Conservation (phyloP, 1,140 invertebrate genomes). For the Trachymyrmex septentrionalis region DNA sequence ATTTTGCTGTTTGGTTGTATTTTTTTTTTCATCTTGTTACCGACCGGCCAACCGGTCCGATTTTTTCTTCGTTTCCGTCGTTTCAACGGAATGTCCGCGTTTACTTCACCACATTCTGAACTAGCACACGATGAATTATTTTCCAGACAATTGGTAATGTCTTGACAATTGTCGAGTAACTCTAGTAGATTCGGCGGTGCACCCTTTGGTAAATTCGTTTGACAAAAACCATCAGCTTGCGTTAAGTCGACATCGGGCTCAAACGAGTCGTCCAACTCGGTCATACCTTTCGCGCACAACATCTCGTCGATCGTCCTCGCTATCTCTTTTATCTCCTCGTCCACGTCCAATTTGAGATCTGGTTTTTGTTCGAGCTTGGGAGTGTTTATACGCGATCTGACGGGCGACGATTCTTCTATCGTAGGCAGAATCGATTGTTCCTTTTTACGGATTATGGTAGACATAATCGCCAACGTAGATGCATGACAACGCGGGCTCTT, state of each 20-base stretch:
- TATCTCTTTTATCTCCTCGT: slow-evolving; percentile 81
- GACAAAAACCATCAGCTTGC: slow-evolving; percentile 63
- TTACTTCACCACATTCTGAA: slow-evolving; percentile 83
- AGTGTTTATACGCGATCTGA: slow-evolving; percentile 53
- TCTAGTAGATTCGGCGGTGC: slow-evolving; percentile 83
- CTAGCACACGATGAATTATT: slow-evolving; percentile 83
- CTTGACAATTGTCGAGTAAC: slow-evolving; percentile 83
- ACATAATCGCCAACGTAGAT: slow-evolving; percentile 93
- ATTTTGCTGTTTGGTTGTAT: slow-evolving; percentile 69
- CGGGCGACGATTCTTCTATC: slow-evolving; percentile 75
- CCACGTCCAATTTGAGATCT: slow-evolving; percentile 75
- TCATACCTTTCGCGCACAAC: slow-evolving; percentile 69
- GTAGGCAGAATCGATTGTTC: slow-evolving; percentile 76
- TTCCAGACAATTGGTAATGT: slow-evolving; percentile 79
- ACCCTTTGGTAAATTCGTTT: slow-evolving; percentile 75
- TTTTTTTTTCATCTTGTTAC: slow-evolving; percentile 85
- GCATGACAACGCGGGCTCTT: slow-evolving; percentile 95
- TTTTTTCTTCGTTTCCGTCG: slow-evolving; percentile 86
- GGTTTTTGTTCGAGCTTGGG: slow-evolving; percentile 56
- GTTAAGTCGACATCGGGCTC: slow-evolving; percentile 73
- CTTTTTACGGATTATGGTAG: slow-evolving; percentile 83
- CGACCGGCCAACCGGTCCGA: slow-evolving; percentile 89
- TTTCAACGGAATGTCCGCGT: slow-evolving; percentile 79
- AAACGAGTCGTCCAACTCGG: slow-evolving; percentile 77
- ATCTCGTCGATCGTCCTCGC: slow-evolving; percentile 83